Base-by-base conservation (phyloP, 2,113 vertebrate species). In the Meriones unguiculatus region DNA sequence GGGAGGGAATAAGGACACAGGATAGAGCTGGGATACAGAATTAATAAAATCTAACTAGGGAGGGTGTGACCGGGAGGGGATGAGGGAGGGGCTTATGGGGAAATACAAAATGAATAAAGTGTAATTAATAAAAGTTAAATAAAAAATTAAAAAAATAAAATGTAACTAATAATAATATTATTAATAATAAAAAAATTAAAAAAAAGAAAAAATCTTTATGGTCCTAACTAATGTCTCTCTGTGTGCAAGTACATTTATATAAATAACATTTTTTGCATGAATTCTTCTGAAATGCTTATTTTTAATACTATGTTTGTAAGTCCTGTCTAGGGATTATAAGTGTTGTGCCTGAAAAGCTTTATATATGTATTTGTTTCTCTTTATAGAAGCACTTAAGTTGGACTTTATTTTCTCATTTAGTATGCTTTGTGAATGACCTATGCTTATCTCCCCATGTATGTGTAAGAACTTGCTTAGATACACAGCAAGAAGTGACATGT, bases 241-340 rank as follows among this genome's bases (percentile, higher is more conserved):
- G 32, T 87, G 28, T 46, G 87, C 14, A 89, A 73, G 12, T 85
- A 70, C 15, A 54, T 46, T 72, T 94, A 87, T 35, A 64, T 82
- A 94, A 86, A 81, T 91, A 57, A 50, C 8, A 46, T 41, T 89
- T 92, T 46, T 77, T 84, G 5, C 77, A 28, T 92, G 0, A 13
- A 57, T 70, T 73, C 89, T 95, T 94, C 38, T 94, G 84, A 95
- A 94, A 64, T 15, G 28, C 82, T 94, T 95, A 52, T 32, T 91
- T 17, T 94, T n/a, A 90, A 24, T 46, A 54, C 18, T 72, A 3
- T 65, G 52, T 73, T 96, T 88, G 22, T 91, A 82, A 89, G 46
- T 77, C 32, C 20, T 5, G 28, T 28, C 4, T 77, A 4, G 54
- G 18, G 10, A 57, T 93, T 73, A 62, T 94, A 67, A 88, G 67